Base-by-base conservation (phyloP, 2,113 vertebrate species). In the Tragelaphus strepsiceros region DNA sequence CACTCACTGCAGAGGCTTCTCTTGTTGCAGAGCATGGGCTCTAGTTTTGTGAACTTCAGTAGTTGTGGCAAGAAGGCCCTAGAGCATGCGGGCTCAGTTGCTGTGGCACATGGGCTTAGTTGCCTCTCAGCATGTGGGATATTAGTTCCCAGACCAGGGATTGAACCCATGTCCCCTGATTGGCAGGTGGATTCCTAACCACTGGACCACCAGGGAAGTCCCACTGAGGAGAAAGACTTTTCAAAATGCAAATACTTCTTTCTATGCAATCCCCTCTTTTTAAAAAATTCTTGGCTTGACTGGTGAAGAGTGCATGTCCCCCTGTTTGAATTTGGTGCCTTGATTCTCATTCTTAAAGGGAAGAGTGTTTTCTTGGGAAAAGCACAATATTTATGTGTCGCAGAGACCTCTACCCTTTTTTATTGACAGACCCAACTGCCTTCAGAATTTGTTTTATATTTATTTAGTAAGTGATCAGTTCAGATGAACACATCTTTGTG, bases 221-320 rank as follows among this genome's bases (percentile, higher is more conserved):
- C 71, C 71, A 14, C 71, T 43, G 35, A 77, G 35, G 22, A 43
- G 35, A 77, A 74, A 26, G 35, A 74, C 22, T 74, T 77, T 43
- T 43, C 71, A 26, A 96, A 97, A 90, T 91, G 46, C 43, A 92
- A 86, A 54, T 84, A 12, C 94, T 94, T 96, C 43, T 78, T 95
- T 96, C 49, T 71, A 32, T 5, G 7, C 15, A 54, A 62, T 1
- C 4, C 7, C 17, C 82, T 28, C 17, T 89, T 96, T 43, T 78
- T 16, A 83, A 88, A 61, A 91, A 94, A 30, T 15, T 24, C 24
- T 16, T 90, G 74, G 39, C 43, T n/a, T 80, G 16, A 24, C 30
- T 86, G 10, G 10, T 28, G 9, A 74, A 86, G 28, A 84, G 95
- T 78, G 58, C 6, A 22, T 2, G 26, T 32, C 49, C 94, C 93